Conservation (phyloP, 2,888 invertebrate species). For the Mesoligia furuncula region DNA sequence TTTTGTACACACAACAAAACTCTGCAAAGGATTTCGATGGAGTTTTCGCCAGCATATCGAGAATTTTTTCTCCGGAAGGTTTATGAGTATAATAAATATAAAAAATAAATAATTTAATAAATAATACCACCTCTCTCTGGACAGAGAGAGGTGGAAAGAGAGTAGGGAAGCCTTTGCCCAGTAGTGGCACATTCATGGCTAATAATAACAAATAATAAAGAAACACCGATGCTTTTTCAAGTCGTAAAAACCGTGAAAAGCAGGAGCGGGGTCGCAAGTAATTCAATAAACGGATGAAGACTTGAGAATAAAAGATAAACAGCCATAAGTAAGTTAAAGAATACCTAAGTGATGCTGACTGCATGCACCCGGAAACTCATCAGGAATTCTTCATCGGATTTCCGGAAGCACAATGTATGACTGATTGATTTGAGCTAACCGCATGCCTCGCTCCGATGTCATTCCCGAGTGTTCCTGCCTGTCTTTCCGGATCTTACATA, state of each 20-base stretch:
- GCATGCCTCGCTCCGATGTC: conserved; percentile 22
- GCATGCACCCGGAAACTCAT: conserved; percentile 53
- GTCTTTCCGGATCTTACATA: conserved; percentile 26
- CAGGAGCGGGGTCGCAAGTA: not conserved
- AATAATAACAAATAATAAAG: not conserved
- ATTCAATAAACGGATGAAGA: conserved; percentile 14
- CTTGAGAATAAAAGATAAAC: conserved; percentile 5
- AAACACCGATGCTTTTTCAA: not conserved
- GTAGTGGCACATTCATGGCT: no score
- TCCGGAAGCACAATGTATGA: conserved; percentile 52
- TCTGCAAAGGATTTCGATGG: no score
- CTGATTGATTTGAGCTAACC: conserved; percentile 51
- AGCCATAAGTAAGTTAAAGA: conserved; percentile 13
- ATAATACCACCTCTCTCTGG: no score
- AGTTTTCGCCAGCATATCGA: no score
- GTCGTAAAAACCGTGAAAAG: not conserved
- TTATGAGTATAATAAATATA: no score
- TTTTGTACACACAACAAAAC: no score
- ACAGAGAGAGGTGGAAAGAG: no score
- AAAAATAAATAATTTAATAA: no score
- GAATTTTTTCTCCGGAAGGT: no score
- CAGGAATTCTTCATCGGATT: conserved; percentile 46
- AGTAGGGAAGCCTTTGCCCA: no score
- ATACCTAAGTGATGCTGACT: conserved; percentile 32
- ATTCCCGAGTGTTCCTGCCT: conserved; percentile 25